Base-by-base conservation (phyloP, 2,797 vertebrate genomes). In the Acrossocheilus wenchowensis region DNA sequence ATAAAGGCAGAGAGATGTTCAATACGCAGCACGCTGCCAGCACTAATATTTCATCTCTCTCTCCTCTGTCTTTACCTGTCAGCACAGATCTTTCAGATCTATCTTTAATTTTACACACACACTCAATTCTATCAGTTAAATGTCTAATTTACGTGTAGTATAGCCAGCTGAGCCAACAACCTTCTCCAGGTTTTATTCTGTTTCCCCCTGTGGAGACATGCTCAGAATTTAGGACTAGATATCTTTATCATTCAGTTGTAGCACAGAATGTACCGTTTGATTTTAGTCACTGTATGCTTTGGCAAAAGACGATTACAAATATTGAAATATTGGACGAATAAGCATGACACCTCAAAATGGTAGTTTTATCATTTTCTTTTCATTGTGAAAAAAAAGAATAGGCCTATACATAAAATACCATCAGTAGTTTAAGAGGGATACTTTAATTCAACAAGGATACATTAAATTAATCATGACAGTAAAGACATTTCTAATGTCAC, bases 31-130 rank as follows among this genome's bases (percentile, higher is more conserved):
- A 86, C 64, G 41, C 78, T 78, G 86, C 87, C 88, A 90, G 82
- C 66, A 86, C 81, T 69, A 89, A 89, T 87, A 87, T 87, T 86
- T 84, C n/a, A 86, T 89, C 64, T 74, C 54, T 85, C 77, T 78
- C 68, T 86, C 78, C 73, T 57, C 72, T 89, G 34, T 89, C 45
- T 68, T 66, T 82, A 78, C 60, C 84, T 74, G 89, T 85, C 82
- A 85, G 73, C 80, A 81, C 84, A 89, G 64, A 88, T 88, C 82
- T 86, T 80, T 30, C 15, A 74, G 57, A 73, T 64, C 12, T 79
- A 26, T 85, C 80, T 81, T 85, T 84, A 68, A 80, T 78, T 71
- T 34, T 43, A 79, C 80, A 75, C 26, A 75, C 71, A 62, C 30
- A 74, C 26, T 57, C 7, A 75, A 74, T 71, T 72, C 36, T 48